Percentiles rank a stretch among this genome's conserved stretches.
phyloP scores from a whole-genome alignment of 2,888 invertebrate species.

The Apotomis turbidana region DNA sequence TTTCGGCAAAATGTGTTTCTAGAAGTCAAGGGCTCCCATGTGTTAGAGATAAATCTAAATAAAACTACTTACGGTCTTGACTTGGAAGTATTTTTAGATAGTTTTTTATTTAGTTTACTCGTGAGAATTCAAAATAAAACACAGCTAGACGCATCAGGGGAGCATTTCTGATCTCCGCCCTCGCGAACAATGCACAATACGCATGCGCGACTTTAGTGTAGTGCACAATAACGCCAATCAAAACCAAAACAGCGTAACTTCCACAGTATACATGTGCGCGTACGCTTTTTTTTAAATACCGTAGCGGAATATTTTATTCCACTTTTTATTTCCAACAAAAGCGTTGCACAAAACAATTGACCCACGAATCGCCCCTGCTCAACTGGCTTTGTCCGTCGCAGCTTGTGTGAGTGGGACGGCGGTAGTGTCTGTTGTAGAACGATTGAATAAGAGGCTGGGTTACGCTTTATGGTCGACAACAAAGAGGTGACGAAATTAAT shows the following conservation, averaged over 20 bases:
- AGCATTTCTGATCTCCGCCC: slow-evolving; percentile 57
- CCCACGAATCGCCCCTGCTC: slow-evolving; percentile 50
- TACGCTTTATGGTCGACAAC: slow-evolving; percentile 67
- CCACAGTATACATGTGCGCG: neutral
- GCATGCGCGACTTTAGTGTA: slow-evolving; percentile 57
- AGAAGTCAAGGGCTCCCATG: too few relatives aligned
- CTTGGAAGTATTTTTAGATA: neutral
- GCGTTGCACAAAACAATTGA: slow-evolving; percentile 67
- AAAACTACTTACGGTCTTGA: neutral
- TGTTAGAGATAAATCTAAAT: neutral
- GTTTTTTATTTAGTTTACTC: slow-evolving; percentile 23
- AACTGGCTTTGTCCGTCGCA: slow-evolving; percentile 16
- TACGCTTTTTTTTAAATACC: slow-evolving; percentile 4
- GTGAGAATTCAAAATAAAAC: slow-evolving; percentile 46
- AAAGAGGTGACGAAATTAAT: slow-evolving; percentile 74
- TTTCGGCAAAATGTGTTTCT: too few relatives aligned
- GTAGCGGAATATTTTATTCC: slow-evolving; percentile 54
- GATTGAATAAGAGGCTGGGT: slow-evolving; percentile 51
- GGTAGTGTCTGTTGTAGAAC: slow-evolving; percentile 32
- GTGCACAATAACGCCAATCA: slow-evolving; percentile 1
- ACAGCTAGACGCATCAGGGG: slow-evolving; percentile 55
- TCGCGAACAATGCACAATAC: slow-evolving; percentile 62
- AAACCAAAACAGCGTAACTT: slow-evolving; percentile 10
- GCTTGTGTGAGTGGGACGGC: slow-evolving; percentile 16
- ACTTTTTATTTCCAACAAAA: slow-evolving; percentile 61